Conservation (phyloP, 2,888 invertebrate species). For the Thyatira batis region DNA sequence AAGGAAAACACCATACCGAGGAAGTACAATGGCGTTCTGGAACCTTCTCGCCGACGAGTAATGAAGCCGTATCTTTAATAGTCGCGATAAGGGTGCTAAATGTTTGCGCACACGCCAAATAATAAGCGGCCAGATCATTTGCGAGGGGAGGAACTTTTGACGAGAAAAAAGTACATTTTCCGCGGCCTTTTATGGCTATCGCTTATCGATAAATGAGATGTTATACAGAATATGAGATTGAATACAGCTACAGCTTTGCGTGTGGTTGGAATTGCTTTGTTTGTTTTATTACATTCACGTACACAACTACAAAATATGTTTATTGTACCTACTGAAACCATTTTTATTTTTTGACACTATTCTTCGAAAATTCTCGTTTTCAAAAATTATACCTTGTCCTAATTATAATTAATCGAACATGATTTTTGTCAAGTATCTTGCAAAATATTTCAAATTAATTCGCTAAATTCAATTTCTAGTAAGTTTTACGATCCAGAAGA, state of each 20-base stretch:
- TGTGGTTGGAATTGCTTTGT: slow-evolving; percentile 23
- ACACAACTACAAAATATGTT: too few relatives aligned
- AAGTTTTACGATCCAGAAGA: slow-evolving; percentile 12
- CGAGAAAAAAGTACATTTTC: slow-evolving; percentile 65
- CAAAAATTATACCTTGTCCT: too few relatives aligned
- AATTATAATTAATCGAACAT: too few relatives aligned
- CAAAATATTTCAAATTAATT: too few relatives aligned
- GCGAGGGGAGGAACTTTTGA: slow-evolving; percentile 62
- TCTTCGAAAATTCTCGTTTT: too few relatives aligned
- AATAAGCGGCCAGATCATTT: slow-evolving; percentile 79
- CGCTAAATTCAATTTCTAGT: not conserved
- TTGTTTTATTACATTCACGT: slow-evolving; percentile 16
- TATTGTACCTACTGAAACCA: slow-evolving; percentile 5
- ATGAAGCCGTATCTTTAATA: slow-evolving; percentile 82
- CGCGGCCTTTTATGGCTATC: slow-evolving; percentile 43
- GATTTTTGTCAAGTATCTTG: too few relatives aligned
- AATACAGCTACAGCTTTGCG: slow-evolving; percentile 42
- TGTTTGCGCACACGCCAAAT: slow-evolving; percentile 82
- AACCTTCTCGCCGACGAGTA: slow-evolving; percentile 49
- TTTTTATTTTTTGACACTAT: too few relatives aligned
- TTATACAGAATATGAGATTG: slow-evolving; percentile 53
- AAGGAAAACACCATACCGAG: slow-evolving; percentile 22
- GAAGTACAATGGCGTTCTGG: slow-evolving; percentile 21
- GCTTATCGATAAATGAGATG: slow-evolving; percentile 65
- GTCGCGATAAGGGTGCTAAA: slow-evolving; percentile 78